A percentile compares a stretch with the other conserved stretches of the same genome.
Evolutionary conservation across 2,888 invertebrate species (phyloP).

Genomic region (Drosophila neoperkinsi): DNA sequence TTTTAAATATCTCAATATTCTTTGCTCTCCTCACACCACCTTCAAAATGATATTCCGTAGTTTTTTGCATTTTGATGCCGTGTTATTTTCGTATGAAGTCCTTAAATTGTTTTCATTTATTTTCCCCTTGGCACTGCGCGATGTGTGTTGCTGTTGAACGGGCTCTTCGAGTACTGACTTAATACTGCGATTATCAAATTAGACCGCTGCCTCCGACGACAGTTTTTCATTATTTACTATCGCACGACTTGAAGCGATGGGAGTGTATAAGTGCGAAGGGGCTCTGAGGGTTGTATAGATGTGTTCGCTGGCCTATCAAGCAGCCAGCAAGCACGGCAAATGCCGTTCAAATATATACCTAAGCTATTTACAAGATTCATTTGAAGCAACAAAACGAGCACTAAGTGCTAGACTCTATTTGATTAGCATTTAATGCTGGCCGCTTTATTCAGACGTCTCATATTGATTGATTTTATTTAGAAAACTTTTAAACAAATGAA

Average conservation of each 20-base stretch:
- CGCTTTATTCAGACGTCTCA: background rate
- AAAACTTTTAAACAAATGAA: slow-evolving; percentile 4
- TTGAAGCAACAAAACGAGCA: slow-evolving; percentile 27
- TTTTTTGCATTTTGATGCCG: slow-evolving; percentile 54
- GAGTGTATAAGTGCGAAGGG: slow-evolving; percentile 23
- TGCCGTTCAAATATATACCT: slow-evolving; percentile 47
- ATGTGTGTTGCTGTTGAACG: slow-evolving; percentile 33
- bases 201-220: slow-evolving; percentile 24
- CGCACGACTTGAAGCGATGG: slow-evolving; percentile 23
- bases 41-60: slow-evolving; percentile 82
- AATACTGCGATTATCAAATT: slow-evolving; percentile 68
- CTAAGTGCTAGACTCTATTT: slow-evolving; percentile 61
- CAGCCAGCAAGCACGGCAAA: slow-evolving; percentile 24
- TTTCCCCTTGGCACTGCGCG: background rate
- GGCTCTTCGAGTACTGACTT: slow-evolving; percentile 53
- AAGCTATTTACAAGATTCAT: slow-evolving; percentile 62
- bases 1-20: background rate
- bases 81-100: background rate
- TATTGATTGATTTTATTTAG: slow-evolving; percentile 14
- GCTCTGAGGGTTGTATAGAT: slow-evolving; percentile 8
- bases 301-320: slow-evolving; percentile 43
- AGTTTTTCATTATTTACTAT: slow-evolving; percentile 44
- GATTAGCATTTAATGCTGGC: slow-evolving; percentile 39
- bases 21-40: slow-evolving; percentile 54
- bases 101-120: background rate